Conservation (phyloP, 2,113 vertebrate genomes). For the Eublepharis macularius region DNA sequence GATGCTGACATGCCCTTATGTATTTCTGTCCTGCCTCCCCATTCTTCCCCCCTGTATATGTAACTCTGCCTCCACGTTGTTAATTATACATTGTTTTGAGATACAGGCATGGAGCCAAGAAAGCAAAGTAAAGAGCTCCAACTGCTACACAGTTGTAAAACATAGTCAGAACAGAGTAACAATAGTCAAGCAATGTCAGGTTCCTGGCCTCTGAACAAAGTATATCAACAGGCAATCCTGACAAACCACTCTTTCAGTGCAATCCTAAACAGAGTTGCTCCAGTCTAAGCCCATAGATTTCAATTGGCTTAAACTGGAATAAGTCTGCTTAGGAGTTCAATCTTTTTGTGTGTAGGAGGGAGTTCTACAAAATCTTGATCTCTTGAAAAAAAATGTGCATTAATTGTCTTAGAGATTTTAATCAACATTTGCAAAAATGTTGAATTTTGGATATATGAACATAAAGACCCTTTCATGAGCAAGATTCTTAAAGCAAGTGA, state of each 20-base stretch:
- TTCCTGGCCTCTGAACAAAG: not conserved
- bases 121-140: not conserved
- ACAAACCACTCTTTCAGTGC: not conserved
- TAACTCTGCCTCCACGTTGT: not conserved
- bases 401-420: too few relatives aligned
- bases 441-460: not conserved
- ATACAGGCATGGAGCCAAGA: too few relatives aligned
- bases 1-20: not conserved
- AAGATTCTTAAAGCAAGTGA: not conserved
- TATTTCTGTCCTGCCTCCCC: not conserved
- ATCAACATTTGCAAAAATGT: not conserved
- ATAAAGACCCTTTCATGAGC: not conserved
- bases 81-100: not conserved
- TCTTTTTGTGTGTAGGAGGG: too few relatives aligned
- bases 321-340: too few relatives aligned
- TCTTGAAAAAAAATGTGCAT: not conserved
- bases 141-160: not conserved
- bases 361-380: not conserved
- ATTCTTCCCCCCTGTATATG: not conserved
- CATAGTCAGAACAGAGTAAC: not conserved
- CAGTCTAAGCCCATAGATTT: too few relatives aligned
- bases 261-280: too few relatives aligned
- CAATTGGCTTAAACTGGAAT: too few relatives aligned
- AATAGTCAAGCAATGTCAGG: not conserved
- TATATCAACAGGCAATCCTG: not conserved